Evolutionary conservation across 1,140 invertebrate genomes (phyloP).

Genomic region (Ridgeia piscesae): DNA sequence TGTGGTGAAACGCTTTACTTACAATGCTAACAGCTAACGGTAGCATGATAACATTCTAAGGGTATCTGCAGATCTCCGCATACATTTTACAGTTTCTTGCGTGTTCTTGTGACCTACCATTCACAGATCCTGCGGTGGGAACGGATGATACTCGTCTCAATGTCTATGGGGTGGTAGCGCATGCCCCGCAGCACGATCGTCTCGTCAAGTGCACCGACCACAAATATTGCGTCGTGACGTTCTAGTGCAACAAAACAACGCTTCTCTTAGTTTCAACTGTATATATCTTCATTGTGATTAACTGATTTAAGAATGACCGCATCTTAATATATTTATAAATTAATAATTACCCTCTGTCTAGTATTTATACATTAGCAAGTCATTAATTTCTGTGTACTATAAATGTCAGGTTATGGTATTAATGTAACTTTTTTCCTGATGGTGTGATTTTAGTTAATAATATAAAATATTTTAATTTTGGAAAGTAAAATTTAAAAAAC

Average conservation of each 20-base stretch:
- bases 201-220: constrained; percentile 97
- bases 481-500: no score
- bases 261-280: neutral
- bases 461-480: no score
- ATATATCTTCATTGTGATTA: no score
- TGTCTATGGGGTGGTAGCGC: constrained; percentile 99
- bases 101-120: constrained; percentile 68
- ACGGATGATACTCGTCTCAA: constrained; percentile 95
- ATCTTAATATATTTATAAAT: no score
- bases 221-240: constrained; percentile 98
- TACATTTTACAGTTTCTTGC: neutral
- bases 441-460: neutral
- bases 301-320: no score
- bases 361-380: neutral
- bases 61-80: no score
- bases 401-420: neutral
- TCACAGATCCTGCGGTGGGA: constrained; percentile 99
- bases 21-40: no score
- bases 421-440: neutral
- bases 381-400: neutral
- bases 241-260: constrained; percentile 65
- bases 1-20: no score
- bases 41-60: no score
- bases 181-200: constrained; percentile 96
- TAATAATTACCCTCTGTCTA: neutral